Conservation (phyloP, 2,797 vertebrate species). For the Champsocephalus esox region DNA sequence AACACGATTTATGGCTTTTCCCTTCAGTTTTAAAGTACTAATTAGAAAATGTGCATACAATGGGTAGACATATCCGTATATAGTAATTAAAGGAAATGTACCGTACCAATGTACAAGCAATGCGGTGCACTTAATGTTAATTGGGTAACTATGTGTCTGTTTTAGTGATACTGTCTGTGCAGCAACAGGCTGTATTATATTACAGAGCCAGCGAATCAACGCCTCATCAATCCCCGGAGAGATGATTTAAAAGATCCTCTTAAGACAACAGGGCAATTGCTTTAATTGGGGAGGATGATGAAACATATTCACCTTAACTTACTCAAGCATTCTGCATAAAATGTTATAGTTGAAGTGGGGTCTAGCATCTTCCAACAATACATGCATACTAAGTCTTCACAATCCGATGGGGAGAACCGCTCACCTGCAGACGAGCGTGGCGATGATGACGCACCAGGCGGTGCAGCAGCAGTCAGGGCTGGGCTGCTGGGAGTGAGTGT, state of each 20-base stretch:
- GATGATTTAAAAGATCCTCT: not conserved
- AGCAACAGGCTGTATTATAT: constrained; percentile 1
- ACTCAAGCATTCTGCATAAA: not conserved
- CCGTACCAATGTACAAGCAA: not conserved
- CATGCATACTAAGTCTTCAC: not conserved
- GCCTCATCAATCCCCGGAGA: constrained; percentile 2
- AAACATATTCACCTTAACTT: constrained; percentile 3
- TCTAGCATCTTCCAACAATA: not conserved
- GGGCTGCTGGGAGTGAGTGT: constrained; percentile 79
- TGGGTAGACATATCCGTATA: not conserved
- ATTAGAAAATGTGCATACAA: constrained; percentile 3
- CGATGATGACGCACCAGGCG: constrained; percentile 98
- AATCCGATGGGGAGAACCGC: constrained; percentile 34
- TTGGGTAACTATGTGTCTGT: not conserved
- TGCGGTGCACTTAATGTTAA: not conserved
- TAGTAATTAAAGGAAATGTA: not conserved
- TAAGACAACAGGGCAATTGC: not conserved
- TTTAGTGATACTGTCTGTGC: not conserved
- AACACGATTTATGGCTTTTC: not conserved
- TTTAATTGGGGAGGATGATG: constrained; percentile 2
- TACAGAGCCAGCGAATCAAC: not conserved
- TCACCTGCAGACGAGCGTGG: constrained; percentile 98
- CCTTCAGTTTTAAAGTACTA: not conserved
- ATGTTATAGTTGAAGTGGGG: not conserved
- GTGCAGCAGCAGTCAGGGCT: constrained; percentile 98